Conservation (phyloP, 2,113 vertebrate genomes). For the Muntiacus reevesi region DNA sequence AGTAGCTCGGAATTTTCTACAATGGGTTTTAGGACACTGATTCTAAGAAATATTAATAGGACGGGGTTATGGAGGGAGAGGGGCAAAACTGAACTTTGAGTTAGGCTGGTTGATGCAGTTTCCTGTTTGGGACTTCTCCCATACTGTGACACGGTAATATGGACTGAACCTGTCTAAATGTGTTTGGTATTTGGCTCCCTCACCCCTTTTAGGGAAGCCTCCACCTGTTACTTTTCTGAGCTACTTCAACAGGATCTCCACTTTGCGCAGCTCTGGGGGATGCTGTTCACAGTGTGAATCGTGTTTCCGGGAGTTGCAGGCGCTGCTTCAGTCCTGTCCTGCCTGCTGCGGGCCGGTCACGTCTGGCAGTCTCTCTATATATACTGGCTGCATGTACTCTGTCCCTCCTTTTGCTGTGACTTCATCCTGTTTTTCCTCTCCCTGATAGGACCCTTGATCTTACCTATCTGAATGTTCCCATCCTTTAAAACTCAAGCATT, state of each 20-base stretch:
- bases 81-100: not conserved
- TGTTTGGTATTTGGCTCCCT: not conserved
- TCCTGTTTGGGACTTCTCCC: not conserved
- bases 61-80: not conserved
- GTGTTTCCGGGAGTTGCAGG: not conserved
- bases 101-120: not conserved
- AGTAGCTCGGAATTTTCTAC: slow-evolving; percentile 22
- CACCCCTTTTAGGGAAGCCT: not conserved
- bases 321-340: not conserved
- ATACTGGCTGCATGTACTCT: not conserved
- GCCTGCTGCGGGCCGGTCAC: not conserved
- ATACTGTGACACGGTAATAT: not conserved
- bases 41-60: not conserved
- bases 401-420: not conserved
- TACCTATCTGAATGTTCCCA: not conserved
- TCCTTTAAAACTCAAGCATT: not conserved
- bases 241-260: not conserved
- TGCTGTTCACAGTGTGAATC: not conserved
- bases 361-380: not conserved
- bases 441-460: not conserved
- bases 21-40: not conserved
- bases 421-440: slow-evolving; percentile 6
- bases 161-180: not conserved
- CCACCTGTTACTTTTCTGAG: not conserved
- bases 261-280: not conserved